Base-by-base conservation (phyloP, 1,140 invertebrate genomes). In the Drosophila pruinosa region DNA sequence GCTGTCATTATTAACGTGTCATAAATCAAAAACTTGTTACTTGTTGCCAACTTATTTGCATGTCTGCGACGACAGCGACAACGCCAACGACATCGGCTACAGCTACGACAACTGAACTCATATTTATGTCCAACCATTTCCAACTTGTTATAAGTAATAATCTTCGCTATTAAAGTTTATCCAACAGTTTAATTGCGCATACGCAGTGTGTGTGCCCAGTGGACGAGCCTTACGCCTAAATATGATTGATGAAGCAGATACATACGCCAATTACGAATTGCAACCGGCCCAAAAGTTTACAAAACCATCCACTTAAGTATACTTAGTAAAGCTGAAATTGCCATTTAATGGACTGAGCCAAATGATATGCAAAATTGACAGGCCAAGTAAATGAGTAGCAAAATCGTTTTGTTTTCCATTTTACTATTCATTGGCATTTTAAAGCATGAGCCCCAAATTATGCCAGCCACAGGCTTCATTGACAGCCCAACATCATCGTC, bases 21-120 rank as follows among this genome's bases (percentile, higher is more conserved):
- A 85, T 85, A 85, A 85, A 85, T 85, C 80, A 85, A 73, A 76
- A 85, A 73, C 72, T 76, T 83, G 79, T 83, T 78, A 68, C 75
- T 72, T 78, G 57, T 54, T 54, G 59, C 57, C 70, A 75, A 68
- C 71, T 47, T 59, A 78, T 81, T 85, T 78, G 59, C 79, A 82
- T 82, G 69, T 76, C 53, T 67, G 47, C 36, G 24, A 52, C 56
- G 34, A 43, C 78, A 69, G 56, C 57, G 50, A 80, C 14, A 70
- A 34, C 31, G 54, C 53, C 4, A 50, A 56, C 34, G 24, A 43
- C 58, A 52, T n/a, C n/a, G n/a, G n/a, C n/a, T n/a, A n/a, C n/a
- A n/a, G n/a, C n/a, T n/a, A 36, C 56, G 24, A 22, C 21, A 59
- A 41, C 24, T 48, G 24, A 24, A 61, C 47, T 8, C 21, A 21